Conservation (phyloP, 2,113 vertebrate species). For the Callionymus lyra region DNA sequence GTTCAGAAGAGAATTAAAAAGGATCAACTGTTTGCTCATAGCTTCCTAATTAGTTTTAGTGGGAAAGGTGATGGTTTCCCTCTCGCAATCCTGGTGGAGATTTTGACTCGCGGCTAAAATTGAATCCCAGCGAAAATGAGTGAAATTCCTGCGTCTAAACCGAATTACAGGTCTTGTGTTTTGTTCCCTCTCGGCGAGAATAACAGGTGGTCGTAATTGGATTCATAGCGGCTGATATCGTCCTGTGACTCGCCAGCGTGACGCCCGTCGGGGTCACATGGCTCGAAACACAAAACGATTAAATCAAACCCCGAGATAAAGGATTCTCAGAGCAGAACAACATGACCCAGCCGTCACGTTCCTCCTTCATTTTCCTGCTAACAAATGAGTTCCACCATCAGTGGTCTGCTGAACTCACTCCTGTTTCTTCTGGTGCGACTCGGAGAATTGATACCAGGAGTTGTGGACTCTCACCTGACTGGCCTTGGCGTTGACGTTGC, state of each 20-base stretch:
- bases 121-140: slow-evolving; percentile 8
- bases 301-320: slow-evolving; percentile 17
- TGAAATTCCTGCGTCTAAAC: slow-evolving; percentile 17
- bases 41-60: too few relatives aligned
- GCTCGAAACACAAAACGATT: slow-evolving; percentile 13
- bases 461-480: slow-evolving; percentile 66
- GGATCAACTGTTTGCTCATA: too few relatives aligned
- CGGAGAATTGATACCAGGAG: too few relatives aligned
- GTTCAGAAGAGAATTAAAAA: too few relatives aligned
- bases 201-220: slow-evolving; percentile 30
- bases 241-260: slow-evolving; percentile 41
- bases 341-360: background rate
- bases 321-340: too few relatives aligned
- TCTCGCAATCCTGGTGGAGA: too few relatives aligned
- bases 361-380: background rate
- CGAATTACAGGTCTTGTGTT: slow-evolving; percentile 12
- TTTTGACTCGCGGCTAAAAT: too few relatives aligned
- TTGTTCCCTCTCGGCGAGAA: slow-evolving; percentile 18
- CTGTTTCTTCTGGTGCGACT: too few relatives aligned
- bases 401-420: too few relatives aligned
- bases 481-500: slow-evolving; percentile 86
- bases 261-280: slow-evolving; percentile 24
- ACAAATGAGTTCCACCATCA: too few relatives aligned
- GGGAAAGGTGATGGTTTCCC: too few relatives aligned
- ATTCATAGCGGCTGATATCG: slow-evolving; percentile 39